A percentile compares a stretch with the other conserved stretches of the same genome.
Conservation (phyloP, 2,113 vertebrate species). For the Hyperopisus bebe region DNA sequence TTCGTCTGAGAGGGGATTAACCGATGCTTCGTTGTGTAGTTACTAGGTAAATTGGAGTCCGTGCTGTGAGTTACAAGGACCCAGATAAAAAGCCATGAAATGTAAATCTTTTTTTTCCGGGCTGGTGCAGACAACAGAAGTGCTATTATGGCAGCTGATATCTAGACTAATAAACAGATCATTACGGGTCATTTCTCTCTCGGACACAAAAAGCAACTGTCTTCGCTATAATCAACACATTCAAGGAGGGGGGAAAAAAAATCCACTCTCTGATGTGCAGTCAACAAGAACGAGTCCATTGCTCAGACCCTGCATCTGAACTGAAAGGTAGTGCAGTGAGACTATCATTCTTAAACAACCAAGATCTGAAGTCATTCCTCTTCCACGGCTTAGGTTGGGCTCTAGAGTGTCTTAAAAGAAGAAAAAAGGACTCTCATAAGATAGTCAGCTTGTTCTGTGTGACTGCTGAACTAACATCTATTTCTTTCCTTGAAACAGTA, state of each 20-base stretch:
- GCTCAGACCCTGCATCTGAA: background rate
- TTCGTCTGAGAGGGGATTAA: background rate
- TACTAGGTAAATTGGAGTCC: background rate
- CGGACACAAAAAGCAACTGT: conserved; percentile 13
- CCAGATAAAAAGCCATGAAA: background rate
- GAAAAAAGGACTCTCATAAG: background rate
- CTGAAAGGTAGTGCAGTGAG: background rate
- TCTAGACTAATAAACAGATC: conserved; percentile 12
- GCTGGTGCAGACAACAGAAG: background rate
- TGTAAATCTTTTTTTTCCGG: background rate
- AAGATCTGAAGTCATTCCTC: background rate
- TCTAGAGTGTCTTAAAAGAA: background rate
- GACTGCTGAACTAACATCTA: background rate
- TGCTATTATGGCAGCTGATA: conserved; percentile 12
- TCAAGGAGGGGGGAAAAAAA: background rate
- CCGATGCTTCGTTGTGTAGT: background rate
- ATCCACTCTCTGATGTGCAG: background rate
- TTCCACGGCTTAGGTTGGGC: background rate
- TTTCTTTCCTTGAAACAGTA: background rate
- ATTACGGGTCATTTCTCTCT: conserved; percentile 15
- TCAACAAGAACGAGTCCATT: background rate
- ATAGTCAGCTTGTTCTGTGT: background rate
- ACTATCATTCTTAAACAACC: background rate
- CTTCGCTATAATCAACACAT: background rate
- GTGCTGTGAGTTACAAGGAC: background rate